Conservation (phyloP, 1,140 invertebrate species). For the Maconellicoccus hirsutus region DNA sequence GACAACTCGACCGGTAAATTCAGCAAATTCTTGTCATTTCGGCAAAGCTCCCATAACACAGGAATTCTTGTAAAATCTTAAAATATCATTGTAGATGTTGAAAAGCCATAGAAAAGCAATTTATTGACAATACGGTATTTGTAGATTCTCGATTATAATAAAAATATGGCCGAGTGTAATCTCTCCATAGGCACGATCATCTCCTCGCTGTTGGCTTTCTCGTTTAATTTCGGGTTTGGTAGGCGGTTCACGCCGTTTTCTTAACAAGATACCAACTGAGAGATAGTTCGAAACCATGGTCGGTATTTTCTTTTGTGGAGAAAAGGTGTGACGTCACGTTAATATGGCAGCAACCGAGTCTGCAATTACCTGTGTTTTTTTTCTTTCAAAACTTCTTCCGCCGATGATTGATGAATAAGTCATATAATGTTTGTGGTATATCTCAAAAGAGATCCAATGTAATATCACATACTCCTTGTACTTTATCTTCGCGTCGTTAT, state of each 20-base stretch:
- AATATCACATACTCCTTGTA: too few species aligned
- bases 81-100: too few species aligned
- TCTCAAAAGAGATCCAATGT: too few species aligned
- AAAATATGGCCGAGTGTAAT: conserved; percentile 12
- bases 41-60: too few species aligned
- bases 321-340: conserved; percentile 15
- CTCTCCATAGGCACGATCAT: background rate
- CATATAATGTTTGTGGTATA: background rate
- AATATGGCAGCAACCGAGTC: conserved; percentile 18
- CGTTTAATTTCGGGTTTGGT: conserved; percentile 20
- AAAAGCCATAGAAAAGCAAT: too few species aligned
- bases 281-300: conserved; percentile 10
- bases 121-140: too few species aligned
- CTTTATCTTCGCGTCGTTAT: too few species aligned
- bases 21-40: too few species aligned
- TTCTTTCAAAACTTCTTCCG: conserved; percentile 14
- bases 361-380: conserved; percentile 15
- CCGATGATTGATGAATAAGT: conserved; percentile 19
- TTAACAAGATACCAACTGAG: conserved; percentile 11
- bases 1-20: too few species aligned
- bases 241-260: conserved; percentile 14
- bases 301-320: conserved; percentile 18
- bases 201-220: conserved; percentile 10
- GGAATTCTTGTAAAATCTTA: too few species aligned
- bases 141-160: background rate